Percentiles rank a stretch among this genome's conserved stretches.
Evolutionary conservation across 1,140 invertebrate species (phyloP).

Genomic region (Drosophila lini): DNA sequence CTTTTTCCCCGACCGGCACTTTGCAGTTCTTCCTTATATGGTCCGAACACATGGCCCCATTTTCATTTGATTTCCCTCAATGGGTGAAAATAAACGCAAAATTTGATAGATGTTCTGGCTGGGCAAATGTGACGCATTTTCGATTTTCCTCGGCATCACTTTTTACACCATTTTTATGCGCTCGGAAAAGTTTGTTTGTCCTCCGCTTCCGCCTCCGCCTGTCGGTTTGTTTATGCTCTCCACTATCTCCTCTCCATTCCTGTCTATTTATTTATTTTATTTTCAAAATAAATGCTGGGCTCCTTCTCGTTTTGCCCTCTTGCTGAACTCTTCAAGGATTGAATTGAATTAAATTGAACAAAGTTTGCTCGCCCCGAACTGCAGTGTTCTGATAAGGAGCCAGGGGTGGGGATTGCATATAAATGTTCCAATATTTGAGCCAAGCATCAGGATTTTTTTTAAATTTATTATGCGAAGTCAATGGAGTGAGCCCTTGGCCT

Average conservation of each 20-base stretch:
- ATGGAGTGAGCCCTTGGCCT: constrained; percentile 20
- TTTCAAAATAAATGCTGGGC: constrained; percentile 65
- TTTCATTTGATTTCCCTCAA: constrained; percentile 37
- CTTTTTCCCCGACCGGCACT: constrained; percentile 13
- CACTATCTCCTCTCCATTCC: constrained; percentile 38
- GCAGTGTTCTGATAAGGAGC: constrained; percentile 50
- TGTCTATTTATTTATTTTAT: constrained; percentile 73
- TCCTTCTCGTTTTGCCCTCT: constrained; percentile 25
- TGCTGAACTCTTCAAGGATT: constrained; percentile 45
- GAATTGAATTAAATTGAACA: constrained; percentile 70
- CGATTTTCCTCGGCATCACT: constrained; percentile 53
- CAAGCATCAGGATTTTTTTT: constrained; percentile 21
- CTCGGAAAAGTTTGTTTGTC: constrained; percentile 60
- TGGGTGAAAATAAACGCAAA: constrained; percentile 56
- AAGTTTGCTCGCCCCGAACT: constrained; percentile 36
- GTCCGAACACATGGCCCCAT: constrained; percentile 24
- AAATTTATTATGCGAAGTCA: constrained; percentile 36
- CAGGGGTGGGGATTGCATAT: constrained; percentile 19
- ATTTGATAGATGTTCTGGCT: constrained; percentile 75
- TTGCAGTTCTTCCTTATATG: constrained; percentile 54
- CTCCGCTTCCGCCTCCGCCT: constrained; percentile 5
- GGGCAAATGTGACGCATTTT: constrained; percentile 71
- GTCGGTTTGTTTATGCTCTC: constrained; percentile 63
- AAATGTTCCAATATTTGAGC: constrained; percentile 39
- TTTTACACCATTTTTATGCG: constrained; percentile 63